Base-by-base conservation (phyloP, 1,140 invertebrate species). In the Parapsyche elsis region DNA sequence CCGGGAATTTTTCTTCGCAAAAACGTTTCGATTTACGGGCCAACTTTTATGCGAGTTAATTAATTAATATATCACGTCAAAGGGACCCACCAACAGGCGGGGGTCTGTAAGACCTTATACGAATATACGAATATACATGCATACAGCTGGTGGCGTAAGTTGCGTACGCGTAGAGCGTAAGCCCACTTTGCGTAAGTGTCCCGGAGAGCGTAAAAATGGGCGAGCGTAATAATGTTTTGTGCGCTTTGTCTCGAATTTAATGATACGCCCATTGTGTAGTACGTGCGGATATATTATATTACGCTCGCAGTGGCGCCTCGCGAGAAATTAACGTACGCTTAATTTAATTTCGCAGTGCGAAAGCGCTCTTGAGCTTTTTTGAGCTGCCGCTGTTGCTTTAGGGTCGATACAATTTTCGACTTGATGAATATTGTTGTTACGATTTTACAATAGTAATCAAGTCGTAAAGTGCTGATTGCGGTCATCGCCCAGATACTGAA, bases 121-220 rank as follows among this genome's bases (percentile, higher is more conserved):
- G 16, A 10, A 46, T 23, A 16, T 46, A 21, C 45, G 44, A 21
- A 38, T 21, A 46, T 38, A 53, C 16, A 53, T 53, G 12, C 12
- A 53, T 53, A 53, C 16, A 53, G 10, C 16, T 53, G 2, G 49
- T 53, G 10, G 12, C 4, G 16, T 16, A 61, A 23, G 21, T 19
- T 19, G n/a, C 59, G 2, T 61, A 21, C 59, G 21, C 46, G 49
- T 4, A 75, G 70, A 45, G 9, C 38, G 75, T 78, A 74, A 78
- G 53, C 79, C 79, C 79, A 82, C 81, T 82, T 80, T 78, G 76
- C 67, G 30, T 80, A 82, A 82, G 78, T 80, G 78, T 82, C 78
- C 81, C 81, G 24, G 26, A 64, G 81, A 81, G 81, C 45, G 79
- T 57, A 82, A 82, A 82, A 82, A 82, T 82, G 78, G 78, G 78